A percentile compares a stretch with the other conserved stretches of the same genome.
Evolutionary conservation across 1,140 invertebrate species (phyloP).

Genomic region (Polyergus mexicanus): DNA sequence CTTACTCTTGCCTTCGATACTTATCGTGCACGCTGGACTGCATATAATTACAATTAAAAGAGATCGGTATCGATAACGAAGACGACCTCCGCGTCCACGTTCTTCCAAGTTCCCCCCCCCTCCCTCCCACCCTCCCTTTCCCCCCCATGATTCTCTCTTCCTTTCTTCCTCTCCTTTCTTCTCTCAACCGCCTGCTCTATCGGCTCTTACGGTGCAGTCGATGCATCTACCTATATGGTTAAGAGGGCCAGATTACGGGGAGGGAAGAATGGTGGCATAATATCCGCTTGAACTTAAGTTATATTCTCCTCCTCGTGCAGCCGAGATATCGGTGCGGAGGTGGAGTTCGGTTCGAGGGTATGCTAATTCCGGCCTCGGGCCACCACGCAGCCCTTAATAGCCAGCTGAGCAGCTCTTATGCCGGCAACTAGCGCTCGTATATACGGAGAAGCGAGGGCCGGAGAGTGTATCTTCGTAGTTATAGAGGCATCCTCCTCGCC

Average conservation of each 20-base stretch:
- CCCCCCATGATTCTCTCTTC: conserved; percentile 1
- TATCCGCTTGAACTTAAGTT: conserved; percentile 86
- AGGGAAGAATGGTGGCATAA: conserved; percentile 86
- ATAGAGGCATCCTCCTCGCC: conserved; percentile 69
- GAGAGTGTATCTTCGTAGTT: conserved; percentile 72
- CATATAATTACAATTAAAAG: conserved; percentile 87
- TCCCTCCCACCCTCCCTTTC: background rate
- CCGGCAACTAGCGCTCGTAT: conserved; percentile 81
- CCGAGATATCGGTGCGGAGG: conserved; percentile 84
- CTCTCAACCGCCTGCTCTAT: conserved; percentile 63
- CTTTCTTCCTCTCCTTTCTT: conserved; percentile 8
- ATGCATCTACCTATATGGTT: conserved; percentile 80
- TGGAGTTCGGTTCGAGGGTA: conserved; percentile 85
- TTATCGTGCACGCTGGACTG: conserved; percentile 82
- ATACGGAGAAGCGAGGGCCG: conserved; percentile 57
- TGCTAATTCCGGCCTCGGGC: conserved; percentile 86
- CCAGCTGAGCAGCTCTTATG: conserved; percentile 83
- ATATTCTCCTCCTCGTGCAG: conserved; percentile 82
- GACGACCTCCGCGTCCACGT: conserved; percentile 61
- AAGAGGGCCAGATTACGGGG: conserved; percentile 78
- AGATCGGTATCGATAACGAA: conserved; percentile 83
- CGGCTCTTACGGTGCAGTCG: conserved; percentile 70
- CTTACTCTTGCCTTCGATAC: conserved; percentile 78
- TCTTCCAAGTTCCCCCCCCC: conserved; percentile 9
- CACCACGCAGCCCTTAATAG: conserved; percentile 87